phyloP scores from a whole-genome alignment of 2,888 invertebrate genomes.

The Lepidonotus clava region DNA sequence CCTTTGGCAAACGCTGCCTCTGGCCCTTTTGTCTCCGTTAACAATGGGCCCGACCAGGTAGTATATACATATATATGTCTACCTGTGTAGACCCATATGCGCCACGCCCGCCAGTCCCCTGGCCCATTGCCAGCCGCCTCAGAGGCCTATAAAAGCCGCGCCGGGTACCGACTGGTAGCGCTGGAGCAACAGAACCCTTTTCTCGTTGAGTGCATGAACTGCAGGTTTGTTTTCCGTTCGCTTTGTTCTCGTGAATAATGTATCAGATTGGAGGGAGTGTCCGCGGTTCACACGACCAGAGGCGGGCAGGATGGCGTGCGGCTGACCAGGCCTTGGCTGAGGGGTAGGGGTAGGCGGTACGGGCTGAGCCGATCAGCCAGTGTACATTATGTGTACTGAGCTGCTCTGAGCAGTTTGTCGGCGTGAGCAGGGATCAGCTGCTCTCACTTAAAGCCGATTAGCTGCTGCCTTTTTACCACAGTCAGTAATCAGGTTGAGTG shows the following conservation, averaged over 20 bases:
- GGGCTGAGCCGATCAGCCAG: not conserved
- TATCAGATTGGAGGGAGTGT: not conserved
- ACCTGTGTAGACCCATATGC: not conserved
- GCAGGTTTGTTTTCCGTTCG: constrained; percentile 19
- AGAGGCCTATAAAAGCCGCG: not conserved
- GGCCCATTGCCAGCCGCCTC: not conserved
- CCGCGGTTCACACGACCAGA: no score
- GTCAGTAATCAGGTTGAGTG: no score
- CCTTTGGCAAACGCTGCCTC: not conserved
- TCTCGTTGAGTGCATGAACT: not conserved
- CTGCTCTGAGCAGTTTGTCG: not conserved
- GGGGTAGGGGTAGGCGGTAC: not conserved
- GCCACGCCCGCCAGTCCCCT: not conserved
- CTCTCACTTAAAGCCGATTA: no score
- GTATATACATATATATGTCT: not conserved
- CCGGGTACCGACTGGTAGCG: not conserved
- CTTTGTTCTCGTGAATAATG: constrained; percentile 5
- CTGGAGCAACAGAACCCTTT: not conserved
- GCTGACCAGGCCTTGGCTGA: not conserved
- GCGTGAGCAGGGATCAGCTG: no score
- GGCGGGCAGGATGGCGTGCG: not conserved
- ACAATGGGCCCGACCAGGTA: not conserved
- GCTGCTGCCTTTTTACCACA: no score
- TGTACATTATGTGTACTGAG: not conserved
- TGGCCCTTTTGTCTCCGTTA: not conserved